Evolutionary conservation across 2,797 vertebrate genomes (phyloP).

Genomic region (Telmatherina bonti): DNA sequence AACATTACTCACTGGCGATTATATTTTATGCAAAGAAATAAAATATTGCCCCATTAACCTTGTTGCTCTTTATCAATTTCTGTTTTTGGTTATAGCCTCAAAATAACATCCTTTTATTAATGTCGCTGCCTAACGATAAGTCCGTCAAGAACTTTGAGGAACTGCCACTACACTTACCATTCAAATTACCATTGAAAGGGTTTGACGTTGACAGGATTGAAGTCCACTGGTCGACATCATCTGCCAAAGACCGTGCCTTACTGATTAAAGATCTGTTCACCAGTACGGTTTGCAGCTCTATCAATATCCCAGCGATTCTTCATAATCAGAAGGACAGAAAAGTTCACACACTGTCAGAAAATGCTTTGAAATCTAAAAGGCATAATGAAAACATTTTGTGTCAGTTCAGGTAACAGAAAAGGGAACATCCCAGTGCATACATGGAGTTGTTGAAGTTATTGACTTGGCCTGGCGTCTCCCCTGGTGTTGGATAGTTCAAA

Average conservation of each 20-base stretch:
- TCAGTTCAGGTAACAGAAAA: neutral
- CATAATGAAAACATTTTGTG: neutral
- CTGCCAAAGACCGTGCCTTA: conserved; percentile 62
- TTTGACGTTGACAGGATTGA: conserved; percentile 48
- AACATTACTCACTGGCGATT: conserved; percentile 41
- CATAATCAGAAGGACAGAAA: neutral
- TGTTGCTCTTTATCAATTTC: conserved; percentile 7
- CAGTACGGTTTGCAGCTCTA: conserved; percentile 79
- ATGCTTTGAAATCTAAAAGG: neutral
- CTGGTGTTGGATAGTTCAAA: conserved; percentile 89
- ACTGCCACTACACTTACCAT: neutral
- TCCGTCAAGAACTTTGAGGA: neutral
- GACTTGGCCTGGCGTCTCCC: conserved; percentile 93
- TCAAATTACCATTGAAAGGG: conserved; percentile 35
- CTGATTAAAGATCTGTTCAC: conserved; percentile 68
- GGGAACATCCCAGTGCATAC: conserved; percentile 78
- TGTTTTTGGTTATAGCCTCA: neutral
- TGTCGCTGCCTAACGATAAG: neutral
- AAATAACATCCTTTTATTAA: neutral
- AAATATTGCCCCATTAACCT: conserved; percentile 16
- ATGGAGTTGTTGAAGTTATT: conserved; percentile 96
- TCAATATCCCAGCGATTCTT: conserved; percentile 78
- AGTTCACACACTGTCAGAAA: neutral
- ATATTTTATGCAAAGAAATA: conserved; percentile 19
- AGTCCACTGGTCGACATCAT: conserved; percentile 70